Conservation (phyloP, 2,797 vertebrate species). For the Ambastaia sidthimunki region DNA sequence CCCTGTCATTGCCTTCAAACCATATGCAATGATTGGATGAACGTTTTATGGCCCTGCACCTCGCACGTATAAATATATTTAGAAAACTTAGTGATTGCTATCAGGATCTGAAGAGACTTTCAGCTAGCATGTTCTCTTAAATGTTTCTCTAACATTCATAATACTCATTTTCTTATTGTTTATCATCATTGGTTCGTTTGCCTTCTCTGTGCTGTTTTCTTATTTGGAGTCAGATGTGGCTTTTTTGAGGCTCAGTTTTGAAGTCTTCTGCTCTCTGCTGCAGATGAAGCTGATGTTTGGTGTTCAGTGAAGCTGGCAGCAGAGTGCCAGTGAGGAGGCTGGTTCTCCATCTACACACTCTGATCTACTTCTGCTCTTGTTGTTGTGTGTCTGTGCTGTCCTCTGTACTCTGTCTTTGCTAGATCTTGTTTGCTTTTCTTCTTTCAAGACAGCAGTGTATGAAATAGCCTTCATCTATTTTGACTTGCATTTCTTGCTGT, state of each 20-base stretch:
- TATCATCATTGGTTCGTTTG: neutral
- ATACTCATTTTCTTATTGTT: neutral
- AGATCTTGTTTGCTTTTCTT: neutral
- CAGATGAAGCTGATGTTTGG: neutral
- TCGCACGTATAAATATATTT: too few relatives aligned
- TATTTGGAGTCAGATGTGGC: neutral
- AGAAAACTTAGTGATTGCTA: too few relatives aligned
- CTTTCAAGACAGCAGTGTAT: neutral
- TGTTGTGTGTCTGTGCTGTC: neutral
- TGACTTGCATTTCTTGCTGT: neutral
- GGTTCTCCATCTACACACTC: neutral
- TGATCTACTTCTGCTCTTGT: neutral
- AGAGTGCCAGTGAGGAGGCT: neutral
- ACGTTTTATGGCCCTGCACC: too few relatives aligned
- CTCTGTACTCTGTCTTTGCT: neutral
- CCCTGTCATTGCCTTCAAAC: too few relatives aligned
- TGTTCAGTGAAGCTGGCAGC: neutral
- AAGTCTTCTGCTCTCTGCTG: neutral
- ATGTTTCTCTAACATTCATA: neutral
- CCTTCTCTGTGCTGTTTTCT: neutral
- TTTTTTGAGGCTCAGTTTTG: neutral
- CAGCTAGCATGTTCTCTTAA: too few relatives aligned
- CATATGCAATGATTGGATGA: too few relatives aligned
- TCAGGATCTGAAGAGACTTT: too few relatives aligned
- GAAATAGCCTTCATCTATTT: neutral